Evolutionary conservation across 1,140 invertebrate species (phyloP).

Genomic region (Neodiprion fabricii): DNA sequence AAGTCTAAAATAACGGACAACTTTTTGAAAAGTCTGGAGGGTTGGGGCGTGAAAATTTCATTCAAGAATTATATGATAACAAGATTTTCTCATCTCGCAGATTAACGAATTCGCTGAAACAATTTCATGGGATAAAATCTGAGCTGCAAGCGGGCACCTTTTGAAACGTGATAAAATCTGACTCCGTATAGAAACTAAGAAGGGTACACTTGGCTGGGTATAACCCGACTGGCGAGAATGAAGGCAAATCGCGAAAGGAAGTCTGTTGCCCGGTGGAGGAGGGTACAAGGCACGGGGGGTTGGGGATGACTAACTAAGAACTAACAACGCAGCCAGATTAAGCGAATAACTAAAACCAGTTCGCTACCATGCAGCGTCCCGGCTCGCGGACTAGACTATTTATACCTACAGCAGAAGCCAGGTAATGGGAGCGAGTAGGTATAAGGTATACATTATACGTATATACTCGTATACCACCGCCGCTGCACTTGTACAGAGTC

Average conservation of each 20-base stretch:
- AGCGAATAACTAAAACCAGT: conserved; percentile 7
- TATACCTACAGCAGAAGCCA: not conserved
- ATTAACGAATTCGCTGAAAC: too few relatives aligned
- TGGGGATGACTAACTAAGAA: not conserved
- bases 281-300: not conserved
- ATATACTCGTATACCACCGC: too few relatives aligned
- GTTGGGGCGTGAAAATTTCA: too few relatives aligned
- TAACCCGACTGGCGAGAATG: not conserved
- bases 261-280: not conserved
- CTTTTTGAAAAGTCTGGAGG: too few relatives aligned
- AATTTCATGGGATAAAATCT: too few relatives aligned
- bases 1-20: too few relatives aligned
- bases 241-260: not conserved
- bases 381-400: not conserved
- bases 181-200: not conserved
- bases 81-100: too few relatives aligned
- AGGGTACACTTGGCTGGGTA: not conserved
- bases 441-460: too few relatives aligned
- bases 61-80: too few relatives aligned
- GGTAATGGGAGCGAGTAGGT: not conserved
- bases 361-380: not conserved
- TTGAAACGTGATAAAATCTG: conserved; percentile 1
- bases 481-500: too few relatives aligned
- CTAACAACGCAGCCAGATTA: conserved; percentile 1
- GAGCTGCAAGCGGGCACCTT: not conserved